These are phyloP conservation scores for Pseudocheirus occidentalis DNA, from an alignment of 2,797 vertebrate species.

Conservation along the genomic window DNA sequence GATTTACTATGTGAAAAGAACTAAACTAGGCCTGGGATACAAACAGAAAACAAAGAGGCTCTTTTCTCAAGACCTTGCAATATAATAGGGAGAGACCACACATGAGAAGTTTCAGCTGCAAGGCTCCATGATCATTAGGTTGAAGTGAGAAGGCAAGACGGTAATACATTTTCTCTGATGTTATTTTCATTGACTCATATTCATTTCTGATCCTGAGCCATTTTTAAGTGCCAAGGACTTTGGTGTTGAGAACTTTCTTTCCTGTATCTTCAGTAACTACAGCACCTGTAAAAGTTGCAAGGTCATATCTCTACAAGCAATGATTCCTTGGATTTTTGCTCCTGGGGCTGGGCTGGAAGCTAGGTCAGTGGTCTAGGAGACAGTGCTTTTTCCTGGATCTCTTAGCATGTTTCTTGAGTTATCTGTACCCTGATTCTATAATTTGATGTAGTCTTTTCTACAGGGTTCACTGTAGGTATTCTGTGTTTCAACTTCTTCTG, in stretches of 20 bases:
- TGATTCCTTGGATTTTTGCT: neutral
- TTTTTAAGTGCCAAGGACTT: neutral
- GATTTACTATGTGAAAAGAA: neutral
- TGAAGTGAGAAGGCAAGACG: neutral
- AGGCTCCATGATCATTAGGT: neutral
- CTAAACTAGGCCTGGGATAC: neutral
- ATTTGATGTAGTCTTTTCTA: no score
- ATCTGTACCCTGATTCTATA: neutral
- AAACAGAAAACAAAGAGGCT: neutral
- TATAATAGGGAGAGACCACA: neutral
- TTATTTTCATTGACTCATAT: neutral
- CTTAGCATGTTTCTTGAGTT: neutral
- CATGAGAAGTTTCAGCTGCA: neutral
- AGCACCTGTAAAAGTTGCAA: neutral
- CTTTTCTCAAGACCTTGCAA: neutral
- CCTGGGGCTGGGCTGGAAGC: neutral
- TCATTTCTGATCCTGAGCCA: neutral
- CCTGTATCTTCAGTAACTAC: neutral
- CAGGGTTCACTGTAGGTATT: neutral
- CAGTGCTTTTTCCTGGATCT: neutral
- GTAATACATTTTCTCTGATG: neutral
- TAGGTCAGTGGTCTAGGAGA: neutral
- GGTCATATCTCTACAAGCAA: neutral
- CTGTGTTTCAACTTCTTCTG: neutral
- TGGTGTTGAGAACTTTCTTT: neutral